Conservation (phyloP, 2,113 vertebrate species). For the Pollimyrus isidori region DNA sequence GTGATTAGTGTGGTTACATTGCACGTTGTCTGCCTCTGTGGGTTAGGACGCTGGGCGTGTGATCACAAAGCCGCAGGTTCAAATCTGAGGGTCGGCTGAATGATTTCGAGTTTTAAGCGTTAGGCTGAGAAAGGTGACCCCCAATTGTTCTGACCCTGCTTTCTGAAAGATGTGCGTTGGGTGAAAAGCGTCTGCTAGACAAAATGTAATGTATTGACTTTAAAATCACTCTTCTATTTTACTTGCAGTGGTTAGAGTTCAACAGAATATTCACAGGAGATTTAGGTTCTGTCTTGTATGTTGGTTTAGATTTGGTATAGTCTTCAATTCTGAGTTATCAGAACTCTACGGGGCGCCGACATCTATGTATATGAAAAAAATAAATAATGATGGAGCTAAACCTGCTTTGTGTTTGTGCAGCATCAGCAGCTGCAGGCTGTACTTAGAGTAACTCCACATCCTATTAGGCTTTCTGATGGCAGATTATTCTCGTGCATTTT, state of each 20-base stretch:
- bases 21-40: background rate
- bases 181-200: background rate
- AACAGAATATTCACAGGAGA: background rate
- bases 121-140: background rate
- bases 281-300: background rate
- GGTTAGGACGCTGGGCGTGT: background rate
- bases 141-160: background rate
- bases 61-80: background rate
- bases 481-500: background rate
- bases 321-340: background rate
- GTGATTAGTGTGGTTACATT: background rate
- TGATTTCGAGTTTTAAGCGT: background rate
- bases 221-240: background rate
- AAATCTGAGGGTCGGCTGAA: background rate
- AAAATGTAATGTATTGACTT: background rate
- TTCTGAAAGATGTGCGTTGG: background rate
- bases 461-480: background rate
- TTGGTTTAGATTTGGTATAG: background rate
- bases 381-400: background rate
- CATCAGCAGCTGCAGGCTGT: background rate
- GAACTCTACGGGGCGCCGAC: too few relatives aligned
- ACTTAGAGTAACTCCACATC: background rate
- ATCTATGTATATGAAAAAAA: background rate
- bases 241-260: background rate
- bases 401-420: background rate